Conservation (phyloP, 2,113 vertebrate species). For the cattle (Bos taurus) region DNA sequence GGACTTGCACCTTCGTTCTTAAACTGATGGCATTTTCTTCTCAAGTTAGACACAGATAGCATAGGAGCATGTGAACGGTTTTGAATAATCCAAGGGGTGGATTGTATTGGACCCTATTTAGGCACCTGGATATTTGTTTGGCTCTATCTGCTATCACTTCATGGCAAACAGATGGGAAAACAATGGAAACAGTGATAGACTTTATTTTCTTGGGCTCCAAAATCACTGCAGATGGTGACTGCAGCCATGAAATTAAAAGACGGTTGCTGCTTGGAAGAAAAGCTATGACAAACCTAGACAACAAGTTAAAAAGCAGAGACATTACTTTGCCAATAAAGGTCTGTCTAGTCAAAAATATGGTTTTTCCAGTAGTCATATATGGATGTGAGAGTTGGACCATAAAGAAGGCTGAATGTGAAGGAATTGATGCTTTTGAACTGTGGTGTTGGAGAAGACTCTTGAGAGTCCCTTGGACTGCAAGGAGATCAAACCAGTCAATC, state of each 20-base stretch:
- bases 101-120: too few relatives aligned
- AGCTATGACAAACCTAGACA: background rate
- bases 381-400: background rate
- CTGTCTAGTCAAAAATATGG: background rate
- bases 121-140: background rate
- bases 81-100: background rate
- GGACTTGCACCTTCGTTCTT: background rate
- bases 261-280: background rate
- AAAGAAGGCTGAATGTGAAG: background rate
- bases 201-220: background rate
- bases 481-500: background rate
- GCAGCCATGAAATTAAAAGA: background rate
- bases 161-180: background rate
- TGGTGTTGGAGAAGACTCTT: background rate
- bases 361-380: background rate
- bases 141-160: background rate
- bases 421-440: background rate
- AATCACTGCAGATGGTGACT: background rate
- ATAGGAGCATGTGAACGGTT: background rate
- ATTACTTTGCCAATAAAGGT: background rate
- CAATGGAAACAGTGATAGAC: background rate
- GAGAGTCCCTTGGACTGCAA: background rate
- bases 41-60: background rate
- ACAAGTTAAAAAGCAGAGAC: background rate
- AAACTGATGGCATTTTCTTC: background rate